Percentiles rank a stretch among this genome's conserved stretches.
These are phyloP conservation scores for Epinephelus malabaricus DNA, from an alignment of 2,797 vertebrate species.

Conservation along the genomic window DNA sequence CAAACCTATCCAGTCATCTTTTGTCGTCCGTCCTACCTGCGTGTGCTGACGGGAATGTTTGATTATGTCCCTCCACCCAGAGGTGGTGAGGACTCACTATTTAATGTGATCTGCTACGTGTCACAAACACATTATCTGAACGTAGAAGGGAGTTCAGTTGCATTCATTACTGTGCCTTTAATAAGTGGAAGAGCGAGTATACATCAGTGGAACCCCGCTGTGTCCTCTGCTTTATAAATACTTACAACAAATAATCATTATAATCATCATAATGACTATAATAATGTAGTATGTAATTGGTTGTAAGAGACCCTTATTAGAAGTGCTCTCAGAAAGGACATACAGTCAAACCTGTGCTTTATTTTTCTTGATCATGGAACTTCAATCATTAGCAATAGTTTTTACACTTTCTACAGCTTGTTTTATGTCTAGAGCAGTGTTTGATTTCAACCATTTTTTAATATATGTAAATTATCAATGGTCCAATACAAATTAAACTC, in stretches of 20 bases:
- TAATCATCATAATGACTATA: neutral
- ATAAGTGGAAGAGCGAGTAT: neutral
- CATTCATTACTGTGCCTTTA: neutral
- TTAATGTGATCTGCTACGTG: neutral
- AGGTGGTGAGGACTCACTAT: neutral
- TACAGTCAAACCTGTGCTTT: too few relatives aligned
- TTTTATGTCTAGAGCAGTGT: neutral
- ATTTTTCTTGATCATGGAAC: too few relatives aligned
- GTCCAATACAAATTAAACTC: too few relatives aligned
- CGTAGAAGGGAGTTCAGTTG: neutral
- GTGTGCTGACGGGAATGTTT: constrained; percentile 28
- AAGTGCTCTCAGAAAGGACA: neutral
- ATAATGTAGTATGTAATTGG: neutral
- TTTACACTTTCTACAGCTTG: neutral
- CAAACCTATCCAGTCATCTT: neutral
- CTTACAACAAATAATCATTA: neutral
- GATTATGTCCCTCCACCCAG: neutral
- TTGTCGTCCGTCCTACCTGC: constrained; percentile 28
- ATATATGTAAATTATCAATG: too few relatives aligned
- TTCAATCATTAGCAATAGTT: too few relatives aligned
- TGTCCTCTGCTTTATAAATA: neutral
- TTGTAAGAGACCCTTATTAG: neutral
- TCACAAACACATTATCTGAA: constrained; percentile 5
- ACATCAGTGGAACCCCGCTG: neutral
- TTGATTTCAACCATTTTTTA: too few relatives aligned